Conservation (phyloP, 2,797 vertebrate genomes). For the Chrosomus eos region DNA sequence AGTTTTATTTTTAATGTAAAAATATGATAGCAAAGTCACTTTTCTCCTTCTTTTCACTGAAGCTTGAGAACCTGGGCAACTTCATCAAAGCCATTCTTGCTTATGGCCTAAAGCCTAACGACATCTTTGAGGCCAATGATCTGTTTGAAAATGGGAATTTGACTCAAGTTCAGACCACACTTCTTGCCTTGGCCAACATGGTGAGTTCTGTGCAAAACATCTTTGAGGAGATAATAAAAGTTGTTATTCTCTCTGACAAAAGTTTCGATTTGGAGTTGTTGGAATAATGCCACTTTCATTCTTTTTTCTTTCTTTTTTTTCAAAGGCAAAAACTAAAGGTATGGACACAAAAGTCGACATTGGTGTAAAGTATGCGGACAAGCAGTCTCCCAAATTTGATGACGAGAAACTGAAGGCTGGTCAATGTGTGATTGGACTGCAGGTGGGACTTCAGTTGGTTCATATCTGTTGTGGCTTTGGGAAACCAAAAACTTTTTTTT, state of each 20-base stretch:
- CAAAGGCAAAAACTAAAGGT: constrained; percentile 87
- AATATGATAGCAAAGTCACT: not conserved
- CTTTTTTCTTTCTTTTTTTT: too few species aligned
- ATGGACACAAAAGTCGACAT: constrained; percentile 85
- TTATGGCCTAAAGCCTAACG: constrained; percentile 87
- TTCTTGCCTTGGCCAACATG: constrained; percentile 86
- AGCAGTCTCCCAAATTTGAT: constrained; percentile 83
- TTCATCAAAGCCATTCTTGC: constrained; percentile 88
- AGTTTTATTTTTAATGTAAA: not conserved
- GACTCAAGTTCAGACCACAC: constrained; percentile 88
- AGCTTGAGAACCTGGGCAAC: constrained; percentile 90
- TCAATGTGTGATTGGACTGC: constrained; percentile 88
- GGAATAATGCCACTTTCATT: not conserved
- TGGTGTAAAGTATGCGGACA: constrained; percentile 89
- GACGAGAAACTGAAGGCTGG: constrained; percentile 88
- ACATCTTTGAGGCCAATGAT: constrained; percentile 91
- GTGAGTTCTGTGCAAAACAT: constrained; percentile 66
- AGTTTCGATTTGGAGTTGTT: not conserved
- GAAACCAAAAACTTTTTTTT: not conserved
- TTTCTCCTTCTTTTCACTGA: constrained; percentile 25
- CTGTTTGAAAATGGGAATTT: constrained; percentile 89
- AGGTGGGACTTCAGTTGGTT: constrained; percentile 70
- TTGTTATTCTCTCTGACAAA: not conserved
- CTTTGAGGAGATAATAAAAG: not conserved
- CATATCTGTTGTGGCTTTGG: not conserved